A percentile compares a stretch with the other conserved stretches of the same genome.
These are phyloP conservation scores for Drosophila hydei DNA, from an alignment of 1,140 invertebrate genomes.

Conservation along the genomic window DNA sequence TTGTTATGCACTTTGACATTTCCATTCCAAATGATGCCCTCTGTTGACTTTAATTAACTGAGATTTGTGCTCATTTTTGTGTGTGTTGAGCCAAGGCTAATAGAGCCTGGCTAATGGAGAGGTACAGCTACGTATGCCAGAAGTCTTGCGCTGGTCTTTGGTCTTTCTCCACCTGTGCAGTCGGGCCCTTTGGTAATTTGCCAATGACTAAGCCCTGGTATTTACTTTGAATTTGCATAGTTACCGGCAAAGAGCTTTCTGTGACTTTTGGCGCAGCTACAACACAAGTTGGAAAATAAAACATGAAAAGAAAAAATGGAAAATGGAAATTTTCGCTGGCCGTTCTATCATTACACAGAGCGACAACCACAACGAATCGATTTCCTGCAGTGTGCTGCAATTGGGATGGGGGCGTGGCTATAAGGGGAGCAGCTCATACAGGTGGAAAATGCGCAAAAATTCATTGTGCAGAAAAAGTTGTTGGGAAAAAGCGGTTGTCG, in stretches of 20 bases:
- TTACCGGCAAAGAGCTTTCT: slow-evolving; percentile 37
- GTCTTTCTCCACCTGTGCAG: background rate
- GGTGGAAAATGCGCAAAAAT: slow-evolving; percentile 82
- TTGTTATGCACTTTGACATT: slow-evolving; percentile 67
- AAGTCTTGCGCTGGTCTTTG: background rate
- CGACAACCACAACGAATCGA: slow-evolving; percentile 78
- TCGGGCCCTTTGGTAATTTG: slow-evolving; percentile 53
- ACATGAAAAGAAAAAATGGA: slow-evolving; percentile 32
- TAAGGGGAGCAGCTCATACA: slow-evolving; percentile 57
- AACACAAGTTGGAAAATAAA: slow-evolving; percentile 5
- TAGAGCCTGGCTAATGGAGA: slow-evolving; percentile 2
- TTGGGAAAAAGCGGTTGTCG: background rate
- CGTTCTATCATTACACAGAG: slow-evolving; percentile 56
- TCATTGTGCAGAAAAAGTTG: slow-evolving; percentile 81
- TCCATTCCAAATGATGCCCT: slow-evolving; percentile 69
- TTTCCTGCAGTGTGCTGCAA: slow-evolving; percentile 46
- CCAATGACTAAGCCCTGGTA: slow-evolving; percentile 59
- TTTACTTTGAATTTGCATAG: slow-evolving; percentile 70
- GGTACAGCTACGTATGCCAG: background rate
- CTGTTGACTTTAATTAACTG: slow-evolving; percentile 79
- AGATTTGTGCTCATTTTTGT: slow-evolving; percentile 53
- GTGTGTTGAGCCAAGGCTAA: slow-evolving; percentile 9
- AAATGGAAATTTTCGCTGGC: slow-evolving; percentile 46
- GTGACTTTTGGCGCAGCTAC: slow-evolving; percentile 39
- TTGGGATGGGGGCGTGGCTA: background rate